These are phyloP conservation scores for Adelognathus sp. DNA, from an alignment of 2,888 invertebrate genomes.

Conservation along the genomic window DNA sequence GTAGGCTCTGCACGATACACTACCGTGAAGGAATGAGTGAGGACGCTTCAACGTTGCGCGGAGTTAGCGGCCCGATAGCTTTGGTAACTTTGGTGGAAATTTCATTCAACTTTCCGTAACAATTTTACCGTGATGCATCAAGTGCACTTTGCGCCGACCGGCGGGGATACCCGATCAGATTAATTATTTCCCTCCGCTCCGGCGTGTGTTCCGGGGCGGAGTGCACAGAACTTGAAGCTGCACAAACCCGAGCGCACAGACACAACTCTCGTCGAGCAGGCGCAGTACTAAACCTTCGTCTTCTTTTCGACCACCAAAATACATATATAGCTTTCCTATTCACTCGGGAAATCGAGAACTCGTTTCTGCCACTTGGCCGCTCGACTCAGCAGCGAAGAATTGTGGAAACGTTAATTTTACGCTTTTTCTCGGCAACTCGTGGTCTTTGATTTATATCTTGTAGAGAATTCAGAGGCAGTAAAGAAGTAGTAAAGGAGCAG, in stretches of 20 bases:
- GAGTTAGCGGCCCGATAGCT: background rate
- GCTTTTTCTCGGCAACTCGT: background rate
- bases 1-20: background rate
- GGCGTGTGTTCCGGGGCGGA: background rate
- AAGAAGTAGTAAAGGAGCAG: too few relatives aligned
- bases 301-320: conserved; percentile 1
- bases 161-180: conserved; percentile 37
- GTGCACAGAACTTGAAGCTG: too few relatives aligned
- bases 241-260: too few relatives aligned
- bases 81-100: conserved; percentile 46
- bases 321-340: background rate
- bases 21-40: background rate
- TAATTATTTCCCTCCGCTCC: conserved; percentile 42
- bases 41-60: background rate
- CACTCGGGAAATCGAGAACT: conserved; percentile 43
- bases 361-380: conserved; percentile 23
- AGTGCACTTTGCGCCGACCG: conserved; percentile 50
- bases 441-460: conserved; percentile 15
- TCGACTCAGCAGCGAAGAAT: background rate
- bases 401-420: conserved; percentile 22
- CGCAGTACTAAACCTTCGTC: background rate
- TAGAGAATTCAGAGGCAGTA: background rate
- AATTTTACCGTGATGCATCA: conserved; percentile 46
- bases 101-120: conserved; percentile 51
- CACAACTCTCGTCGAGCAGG: background rate